phyloP scores from a whole-genome alignment of 2,113 vertebrate species.

The Bos indicus region DNA sequence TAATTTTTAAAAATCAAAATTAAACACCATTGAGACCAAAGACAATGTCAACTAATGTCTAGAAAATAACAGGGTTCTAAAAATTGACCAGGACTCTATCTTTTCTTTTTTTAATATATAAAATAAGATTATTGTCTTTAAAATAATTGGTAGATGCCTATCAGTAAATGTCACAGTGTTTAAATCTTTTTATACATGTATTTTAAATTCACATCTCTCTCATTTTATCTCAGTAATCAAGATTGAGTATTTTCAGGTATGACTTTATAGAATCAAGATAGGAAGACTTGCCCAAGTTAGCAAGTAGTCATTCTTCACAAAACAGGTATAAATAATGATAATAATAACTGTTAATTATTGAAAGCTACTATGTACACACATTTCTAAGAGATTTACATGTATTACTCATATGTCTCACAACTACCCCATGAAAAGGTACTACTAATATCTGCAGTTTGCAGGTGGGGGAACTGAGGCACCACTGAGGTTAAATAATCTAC shows the following conservation, averaged over 20 bases:
- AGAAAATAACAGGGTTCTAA: background rate
- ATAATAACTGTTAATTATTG: background rate
- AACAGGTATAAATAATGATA: background rate
- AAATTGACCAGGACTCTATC: background rate
- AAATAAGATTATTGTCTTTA: background rate
- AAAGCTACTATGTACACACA: background rate
- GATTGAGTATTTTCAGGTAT: background rate
- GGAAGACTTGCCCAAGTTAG: background rate
- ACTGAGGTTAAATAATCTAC: background rate
- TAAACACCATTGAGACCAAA: background rate
- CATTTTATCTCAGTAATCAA: conserved; percentile 20
- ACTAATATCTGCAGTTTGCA: background rate
- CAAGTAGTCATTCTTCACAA: background rate
- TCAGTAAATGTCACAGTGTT: background rate
- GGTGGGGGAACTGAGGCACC: background rate
- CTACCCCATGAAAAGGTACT: background rate
- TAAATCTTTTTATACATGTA: background rate
- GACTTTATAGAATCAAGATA: background rate
- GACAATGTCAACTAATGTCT: background rate
- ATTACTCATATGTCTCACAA: background rate
- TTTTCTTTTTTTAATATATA: background rate
- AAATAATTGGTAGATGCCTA: background rate
- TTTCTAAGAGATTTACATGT: background rate
- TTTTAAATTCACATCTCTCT: background rate
- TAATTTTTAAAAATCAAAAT: background rate